These are phyloP conservation scores for Typhlichthys subterraneus DNA, from an alignment of 2,797 vertebrate species.

Conservation along the genomic window DNA sequence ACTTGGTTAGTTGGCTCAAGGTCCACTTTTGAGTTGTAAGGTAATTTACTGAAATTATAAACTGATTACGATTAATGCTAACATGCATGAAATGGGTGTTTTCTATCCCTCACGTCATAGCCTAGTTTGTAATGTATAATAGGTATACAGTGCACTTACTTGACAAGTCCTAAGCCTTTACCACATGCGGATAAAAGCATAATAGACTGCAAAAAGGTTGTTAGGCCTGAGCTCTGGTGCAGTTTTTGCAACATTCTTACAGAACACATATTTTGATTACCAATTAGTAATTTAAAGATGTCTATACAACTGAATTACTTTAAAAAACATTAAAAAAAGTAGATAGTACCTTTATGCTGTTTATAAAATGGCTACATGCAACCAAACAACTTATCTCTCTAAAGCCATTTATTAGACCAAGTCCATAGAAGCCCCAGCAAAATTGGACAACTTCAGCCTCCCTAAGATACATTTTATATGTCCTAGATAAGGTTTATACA, in stretches of 20 bases:
- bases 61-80: conserved; percentile 37
- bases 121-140: conserved; percentile 35
- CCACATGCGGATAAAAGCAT: conserved; percentile 67
- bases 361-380: conserved; percentile 60
- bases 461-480: conserved; percentile 24
- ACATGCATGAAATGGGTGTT: conserved; percentile 31
- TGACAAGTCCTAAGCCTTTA: conserved; percentile 57
- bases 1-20: conserved; percentile 31
- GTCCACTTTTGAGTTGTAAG: conserved; percentile 8
- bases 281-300: conserved; percentile 31
- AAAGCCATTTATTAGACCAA: conserved; percentile 52
- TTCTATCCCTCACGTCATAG: conserved; percentile 22
- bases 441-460: conserved; percentile 31
- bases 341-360: conserved; percentile 67
- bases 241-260: conserved; percentile 65
- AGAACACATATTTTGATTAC: conserved; percentile 43
- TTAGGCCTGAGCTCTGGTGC: conserved; percentile 62
- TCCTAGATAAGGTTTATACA: not conserved
- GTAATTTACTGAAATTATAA: conserved; percentile 30
- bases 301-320: conserved; percentile 55
- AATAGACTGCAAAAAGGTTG: conserved; percentile 49
- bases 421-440: conserved; percentile 23
- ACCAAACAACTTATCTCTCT: conserved; percentile 42
- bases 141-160: conserved; percentile 40
- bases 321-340: conserved; percentile 55